Conservation (phyloP, 2,888 invertebrate species). For the Hirtodrosophila trivittata region DNA sequence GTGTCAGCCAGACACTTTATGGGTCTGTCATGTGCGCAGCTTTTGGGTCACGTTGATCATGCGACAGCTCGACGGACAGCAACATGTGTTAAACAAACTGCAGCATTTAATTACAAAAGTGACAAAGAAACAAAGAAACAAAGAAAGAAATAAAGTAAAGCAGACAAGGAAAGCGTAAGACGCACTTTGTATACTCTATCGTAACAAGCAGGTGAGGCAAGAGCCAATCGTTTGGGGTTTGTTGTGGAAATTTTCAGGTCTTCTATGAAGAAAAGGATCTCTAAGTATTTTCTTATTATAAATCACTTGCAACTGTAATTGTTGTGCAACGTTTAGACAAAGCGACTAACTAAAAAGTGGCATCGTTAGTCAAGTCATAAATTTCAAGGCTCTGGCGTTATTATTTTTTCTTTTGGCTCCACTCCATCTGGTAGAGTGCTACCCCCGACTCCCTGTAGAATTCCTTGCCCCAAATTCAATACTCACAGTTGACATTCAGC, state of each 20-base stretch:
- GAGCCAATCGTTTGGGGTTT: too few species aligned
- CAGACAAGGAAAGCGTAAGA: constrained; percentile 3
- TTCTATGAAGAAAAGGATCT: too few species aligned
- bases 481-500: constrained; percentile 95
- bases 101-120: constrained; percentile 68
- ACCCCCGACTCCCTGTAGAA: neutral
- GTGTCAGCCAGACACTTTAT: constrained; percentile 59
- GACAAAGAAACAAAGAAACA: constrained; percentile 23
- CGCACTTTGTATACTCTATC: constrained; percentile 17
- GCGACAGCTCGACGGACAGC: constrained; percentile 41
- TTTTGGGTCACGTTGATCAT: constrained; percentile 72
- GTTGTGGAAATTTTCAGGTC: too few species aligned
- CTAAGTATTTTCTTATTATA: too few species aligned
- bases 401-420: constrained; percentile 18
- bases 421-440: constrained; percentile 5
- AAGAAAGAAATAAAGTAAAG: constrained; percentile 2
- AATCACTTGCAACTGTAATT: too few species aligned
- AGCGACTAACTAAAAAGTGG: neutral
- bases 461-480: constrained; percentile 24
- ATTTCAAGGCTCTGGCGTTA: constrained; percentile 43
- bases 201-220: neutral
- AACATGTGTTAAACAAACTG: constrained; percentile 66
- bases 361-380: constrained; percentile 52
- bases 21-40: constrained; percentile 59
- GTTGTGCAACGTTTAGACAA: too few species aligned